phyloP scores from a whole-genome alignment of 2,888 invertebrate genomes.

The Chrysopilus asiliformis region DNA sequence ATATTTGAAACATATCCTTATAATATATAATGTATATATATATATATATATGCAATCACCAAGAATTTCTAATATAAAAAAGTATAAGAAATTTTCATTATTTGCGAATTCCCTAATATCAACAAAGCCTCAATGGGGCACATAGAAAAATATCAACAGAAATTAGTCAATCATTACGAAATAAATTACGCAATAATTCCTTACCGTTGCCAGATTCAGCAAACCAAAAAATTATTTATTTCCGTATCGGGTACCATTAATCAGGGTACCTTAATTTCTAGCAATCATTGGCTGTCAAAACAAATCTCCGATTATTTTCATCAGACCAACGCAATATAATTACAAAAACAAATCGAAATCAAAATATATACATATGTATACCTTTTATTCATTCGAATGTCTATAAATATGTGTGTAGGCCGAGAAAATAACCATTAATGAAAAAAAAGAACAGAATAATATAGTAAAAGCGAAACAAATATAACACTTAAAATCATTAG shows the following conservation, averaged over 20 bases:
- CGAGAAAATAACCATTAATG: too few relatives aligned
- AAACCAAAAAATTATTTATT: constrained; percentile 7
- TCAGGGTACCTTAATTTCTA: constrained; percentile 14
- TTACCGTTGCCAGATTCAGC: constrained; percentile 7
- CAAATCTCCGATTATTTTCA: constrained; percentile 33
- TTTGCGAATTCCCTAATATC: too few relatives aligned
- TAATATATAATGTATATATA: too few relatives aligned
- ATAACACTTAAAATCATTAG: constrained; percentile 12
- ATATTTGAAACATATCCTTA: too few relatives aligned
- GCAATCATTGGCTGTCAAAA: constrained; percentile 28
- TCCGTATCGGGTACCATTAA: constrained; percentile 10
- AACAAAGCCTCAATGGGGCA: too few relatives aligned
- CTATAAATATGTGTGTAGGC: too few relatives aligned
- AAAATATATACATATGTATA: too few relatives aligned
- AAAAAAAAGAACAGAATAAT: too few relatives aligned
- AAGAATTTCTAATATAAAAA: too few relatives aligned
- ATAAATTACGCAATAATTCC: constrained; percentile 4
- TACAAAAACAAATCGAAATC: constrained; percentile 8
- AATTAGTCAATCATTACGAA: constrained; percentile 5
- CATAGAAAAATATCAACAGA: constrained; percentile 4
- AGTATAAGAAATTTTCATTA: too few relatives aligned
- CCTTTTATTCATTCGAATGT: too few relatives aligned
- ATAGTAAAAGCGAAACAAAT: constrained; percentile 10
- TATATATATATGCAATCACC: too few relatives aligned
- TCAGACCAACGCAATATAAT: constrained; percentile 27